A percentile compares a stretch with the other conserved stretches of the same genome.
Evolutionary conservation across 2,113 vertebrate genomes (phyloP).

Genomic region (Centropus bengalensis): DNA sequence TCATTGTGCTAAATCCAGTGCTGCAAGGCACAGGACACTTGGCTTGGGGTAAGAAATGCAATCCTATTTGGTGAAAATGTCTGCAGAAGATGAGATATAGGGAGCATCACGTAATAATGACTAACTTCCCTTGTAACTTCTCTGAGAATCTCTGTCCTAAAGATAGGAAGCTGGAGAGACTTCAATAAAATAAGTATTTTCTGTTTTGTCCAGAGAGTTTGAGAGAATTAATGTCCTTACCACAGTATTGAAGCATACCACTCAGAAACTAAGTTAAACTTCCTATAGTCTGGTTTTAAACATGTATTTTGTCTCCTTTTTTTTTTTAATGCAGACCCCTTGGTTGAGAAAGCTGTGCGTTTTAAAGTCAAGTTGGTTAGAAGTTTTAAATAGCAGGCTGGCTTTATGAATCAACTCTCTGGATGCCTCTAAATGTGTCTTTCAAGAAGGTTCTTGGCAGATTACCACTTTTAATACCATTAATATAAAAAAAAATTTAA

Average conservation of each 20-base stretch:
- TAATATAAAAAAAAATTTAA: background rate
- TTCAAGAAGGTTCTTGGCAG: background rate
- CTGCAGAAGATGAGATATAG: background rate
- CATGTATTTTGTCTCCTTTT: background rate
- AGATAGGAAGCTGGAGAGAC: background rate
- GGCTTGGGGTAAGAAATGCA: background rate
- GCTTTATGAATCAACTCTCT: background rate
- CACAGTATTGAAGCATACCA: background rate
- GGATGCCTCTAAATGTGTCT: background rate
- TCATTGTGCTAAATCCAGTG: background rate
- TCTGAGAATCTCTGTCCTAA: background rate
- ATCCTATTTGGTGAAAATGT: background rate
- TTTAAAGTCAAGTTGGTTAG: background rate
- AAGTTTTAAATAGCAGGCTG: background rate
- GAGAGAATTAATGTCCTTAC: background rate
- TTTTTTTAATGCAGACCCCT: background rate
- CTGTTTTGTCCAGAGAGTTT: background rate
- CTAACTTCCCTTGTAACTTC: background rate
- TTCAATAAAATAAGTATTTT: background rate
- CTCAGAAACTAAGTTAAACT: background rate
- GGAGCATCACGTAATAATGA: background rate
- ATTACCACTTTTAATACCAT: background rate
- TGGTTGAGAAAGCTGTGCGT: background rate
- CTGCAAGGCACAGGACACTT: background rate
- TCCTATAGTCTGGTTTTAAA: background rate